Base-by-base conservation (phyloP, 2,888 invertebrate species). In the Hemaris fuciformis region DNA sequence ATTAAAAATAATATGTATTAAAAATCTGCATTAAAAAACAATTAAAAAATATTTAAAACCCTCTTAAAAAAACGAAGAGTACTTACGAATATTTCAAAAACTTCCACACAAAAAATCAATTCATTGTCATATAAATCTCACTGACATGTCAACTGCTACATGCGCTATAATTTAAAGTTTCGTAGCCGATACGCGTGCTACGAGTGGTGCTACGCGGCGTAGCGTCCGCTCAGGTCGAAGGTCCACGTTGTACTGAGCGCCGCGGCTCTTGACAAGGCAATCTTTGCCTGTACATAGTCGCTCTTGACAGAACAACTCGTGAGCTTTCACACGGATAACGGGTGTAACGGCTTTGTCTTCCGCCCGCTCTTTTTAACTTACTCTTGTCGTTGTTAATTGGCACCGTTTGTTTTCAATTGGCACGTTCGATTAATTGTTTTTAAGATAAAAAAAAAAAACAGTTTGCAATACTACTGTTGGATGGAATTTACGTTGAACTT, bases 231-330 rank as follows among this genome's bases (percentile, higher is more conserved):
- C 84, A 64, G 82, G 71, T 62, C 80, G 83, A 87, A 83, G 85
- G 80, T 84, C 82, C 85, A 84, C 82, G 83, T 83, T 79, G 83
- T 79, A 91, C 91, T 91, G 91, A 88, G 77, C 82, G 74, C 73
- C 70, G 70, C 69, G 70, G 76, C 85, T 83, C 88, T 85, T 88
- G 86, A 88, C 89, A 86, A 90, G 89, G 89, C 91, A 89, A 90
- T 90, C 88, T 91, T 91, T 87, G 82, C 83, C 79, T 76, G 83
- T 82, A 83, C 78, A 75, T 76, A 83, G 85, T 84, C 81, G 83
- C 85, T 83, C 87, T 85, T 82, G 74, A 83, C 79, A 85, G 84
- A 89, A 88, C 87, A 87, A 88, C 86, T 88, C 85, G 84, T 81
- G 82, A 85, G 88, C 88, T 85, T 87, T 89, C 83, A 82, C 83